A percentile compares a stretch with the other conserved stretches of the same genome.
Conservation (phyloP, 1,140 invertebrate species). For the Euschistus heros region DNA sequence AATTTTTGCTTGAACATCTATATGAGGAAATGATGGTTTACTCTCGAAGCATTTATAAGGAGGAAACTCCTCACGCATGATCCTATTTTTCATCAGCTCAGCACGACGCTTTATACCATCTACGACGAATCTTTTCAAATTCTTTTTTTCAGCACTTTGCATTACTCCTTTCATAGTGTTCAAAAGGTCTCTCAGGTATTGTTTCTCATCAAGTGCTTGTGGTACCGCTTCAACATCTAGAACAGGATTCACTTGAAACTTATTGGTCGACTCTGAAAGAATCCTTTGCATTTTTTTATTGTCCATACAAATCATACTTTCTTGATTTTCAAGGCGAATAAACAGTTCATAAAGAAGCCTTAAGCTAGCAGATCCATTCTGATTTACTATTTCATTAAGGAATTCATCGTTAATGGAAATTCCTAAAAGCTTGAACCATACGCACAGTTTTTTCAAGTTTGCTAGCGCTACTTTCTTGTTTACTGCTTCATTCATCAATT, state of each 20-base stretch:
- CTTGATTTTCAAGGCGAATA: not conserved
- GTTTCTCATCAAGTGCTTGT: not conserved
- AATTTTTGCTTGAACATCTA: not conserved
- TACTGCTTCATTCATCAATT: not conserved
- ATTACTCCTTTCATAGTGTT: not conserved
- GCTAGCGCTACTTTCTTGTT: not conserved
- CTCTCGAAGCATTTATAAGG: too few species aligned
- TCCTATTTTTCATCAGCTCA: too few species aligned
- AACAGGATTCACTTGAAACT: not conserved
- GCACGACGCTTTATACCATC: too few species aligned
- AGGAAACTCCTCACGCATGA: too few species aligned
- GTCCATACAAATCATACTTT: not conserved
- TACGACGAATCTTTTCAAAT: not conserved
- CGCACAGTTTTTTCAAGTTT: constrained; percentile 13
- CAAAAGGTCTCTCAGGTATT: not conserved
- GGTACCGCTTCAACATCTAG: not conserved
- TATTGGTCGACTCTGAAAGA: not conserved
- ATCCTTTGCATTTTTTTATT: not conserved
- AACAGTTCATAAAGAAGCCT: constrained; percentile 8
- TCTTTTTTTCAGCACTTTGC: not conserved
- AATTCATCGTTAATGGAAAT: not conserved
- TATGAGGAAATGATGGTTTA: too few species aligned
- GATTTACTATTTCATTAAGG: not conserved
- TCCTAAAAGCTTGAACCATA: constrained; percentile 10
- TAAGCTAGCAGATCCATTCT: not conserved